A percentile compares a stretch with the other conserved stretches of the same genome.
Evolutionary conservation across 2,888 invertebrate species (phyloP).

Genomic region (Platerodrilus igneus): DNA sequence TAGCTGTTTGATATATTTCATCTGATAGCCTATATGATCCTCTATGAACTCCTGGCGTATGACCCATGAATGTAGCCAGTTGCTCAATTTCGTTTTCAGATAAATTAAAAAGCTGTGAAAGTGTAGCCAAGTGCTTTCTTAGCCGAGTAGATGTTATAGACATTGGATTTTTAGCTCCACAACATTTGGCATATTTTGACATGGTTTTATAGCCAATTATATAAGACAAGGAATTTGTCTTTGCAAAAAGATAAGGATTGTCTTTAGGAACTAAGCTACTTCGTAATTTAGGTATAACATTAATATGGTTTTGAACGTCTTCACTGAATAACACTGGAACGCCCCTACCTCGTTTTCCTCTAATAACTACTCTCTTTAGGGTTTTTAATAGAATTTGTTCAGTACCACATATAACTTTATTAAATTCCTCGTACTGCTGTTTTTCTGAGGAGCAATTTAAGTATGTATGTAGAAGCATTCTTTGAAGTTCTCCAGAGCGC

Average conservation of each 20-base stretch:
- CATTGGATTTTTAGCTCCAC: constrained; percentile 23
- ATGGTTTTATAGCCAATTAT: constrained; percentile 25
- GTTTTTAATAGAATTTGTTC: not conserved
- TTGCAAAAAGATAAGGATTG: constrained; percentile 19
- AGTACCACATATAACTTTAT: constrained; percentile 8
- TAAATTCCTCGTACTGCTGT: constrained; percentile 1
- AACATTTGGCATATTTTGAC: constrained; percentile 25
- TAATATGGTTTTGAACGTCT: constrained; percentile 17
- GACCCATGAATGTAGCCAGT: constrained; percentile 28
- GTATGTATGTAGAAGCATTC: constrained; percentile 10
- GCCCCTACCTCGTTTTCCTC: constrained; percentile 19
- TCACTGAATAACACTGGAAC: constrained; percentile 16
- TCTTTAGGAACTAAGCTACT: not conserved
- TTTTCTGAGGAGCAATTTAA: not conserved
- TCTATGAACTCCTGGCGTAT: constrained; percentile 25
- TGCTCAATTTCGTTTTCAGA: constrained; percentile 28
- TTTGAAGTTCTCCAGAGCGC: constrained; percentile 19
- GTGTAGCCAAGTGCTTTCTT: constrained; percentile 29
- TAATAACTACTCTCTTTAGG: constrained; percentile 12
- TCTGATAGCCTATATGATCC: constrained; percentile 22
- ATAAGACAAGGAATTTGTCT: constrained; percentile 21
- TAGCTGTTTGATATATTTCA: constrained; percentile 24
- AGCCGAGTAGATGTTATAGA: constrained; percentile 25
- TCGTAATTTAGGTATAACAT: constrained; percentile 2
- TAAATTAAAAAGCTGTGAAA: constrained; percentile 28